A percentile compares a stretch with the other conserved stretches of the same genome.
Conservation (phyloP, 1,140 invertebrate genomes). For the Cotesia vestalis region DNA sequence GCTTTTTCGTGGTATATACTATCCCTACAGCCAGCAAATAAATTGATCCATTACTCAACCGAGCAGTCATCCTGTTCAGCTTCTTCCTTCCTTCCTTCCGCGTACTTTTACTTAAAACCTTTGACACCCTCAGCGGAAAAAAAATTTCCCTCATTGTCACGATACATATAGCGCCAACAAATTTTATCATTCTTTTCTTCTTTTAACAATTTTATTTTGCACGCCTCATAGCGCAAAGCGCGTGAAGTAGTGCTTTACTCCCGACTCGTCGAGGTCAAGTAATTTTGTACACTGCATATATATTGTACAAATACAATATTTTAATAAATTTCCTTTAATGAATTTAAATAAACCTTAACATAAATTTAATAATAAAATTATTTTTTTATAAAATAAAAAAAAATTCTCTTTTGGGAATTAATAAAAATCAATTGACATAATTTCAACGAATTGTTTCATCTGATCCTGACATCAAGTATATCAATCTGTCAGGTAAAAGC, state of each 20-base stretch:
- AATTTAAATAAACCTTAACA: no score
- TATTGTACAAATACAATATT: no score
- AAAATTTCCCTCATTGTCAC: not conserved
- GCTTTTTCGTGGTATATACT: constrained; percentile 31
- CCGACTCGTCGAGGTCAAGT: no score
- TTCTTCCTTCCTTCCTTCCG: constrained; percentile 42
- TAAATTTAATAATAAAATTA: no score
- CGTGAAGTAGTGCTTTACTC: no score
- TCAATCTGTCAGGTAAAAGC: constrained; percentile 13
- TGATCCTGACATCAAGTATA: not conserved
- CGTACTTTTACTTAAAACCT: constrained; percentile 17
- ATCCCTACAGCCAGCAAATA: constrained; percentile 54
- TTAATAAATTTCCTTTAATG: no score
- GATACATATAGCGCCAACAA: no score
- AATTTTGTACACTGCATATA: no score
- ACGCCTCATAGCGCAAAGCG: no score
- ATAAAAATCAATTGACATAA: not conserved
- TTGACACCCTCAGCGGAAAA: constrained; percentile 8
- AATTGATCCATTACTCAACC: constrained; percentile 65
- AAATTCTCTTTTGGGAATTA: not conserved
- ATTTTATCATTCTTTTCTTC: no score
- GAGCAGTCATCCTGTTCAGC: constrained; percentile 57
- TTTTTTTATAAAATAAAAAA: not conserved
- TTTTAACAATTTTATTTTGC: no score
- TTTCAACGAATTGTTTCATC: not conserved